These are phyloP conservation scores for Fratercula arctica DNA, from an alignment of 2,797 vertebrate species.

Conservation along the genomic window DNA sequence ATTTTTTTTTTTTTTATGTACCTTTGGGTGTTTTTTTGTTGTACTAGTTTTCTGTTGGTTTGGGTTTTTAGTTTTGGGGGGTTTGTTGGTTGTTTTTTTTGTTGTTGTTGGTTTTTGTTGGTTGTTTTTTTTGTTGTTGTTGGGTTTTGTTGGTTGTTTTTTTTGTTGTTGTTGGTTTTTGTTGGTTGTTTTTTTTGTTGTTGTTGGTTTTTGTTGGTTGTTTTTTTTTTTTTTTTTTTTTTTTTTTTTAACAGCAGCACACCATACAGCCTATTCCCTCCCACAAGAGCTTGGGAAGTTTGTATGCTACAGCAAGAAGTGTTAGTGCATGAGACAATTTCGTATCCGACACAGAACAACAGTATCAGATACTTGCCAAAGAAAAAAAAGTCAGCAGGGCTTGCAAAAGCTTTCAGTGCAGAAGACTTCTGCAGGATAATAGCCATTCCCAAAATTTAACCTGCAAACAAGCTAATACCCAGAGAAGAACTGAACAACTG, in stretches of 20 bases:
- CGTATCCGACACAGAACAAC: not conserved
- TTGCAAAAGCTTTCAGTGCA: not conserved
- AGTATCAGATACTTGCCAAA: not conserved
- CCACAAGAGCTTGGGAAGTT: accelerated
- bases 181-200: no score
- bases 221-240: no score
- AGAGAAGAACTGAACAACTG: not conserved
- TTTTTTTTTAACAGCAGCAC: not conserved
- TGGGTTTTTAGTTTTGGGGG: no score
- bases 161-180: not conserved
- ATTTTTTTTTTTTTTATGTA: accelerated
- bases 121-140: no score
- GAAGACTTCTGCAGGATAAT: not conserved
- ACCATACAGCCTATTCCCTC: not conserved
- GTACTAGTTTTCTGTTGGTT: not conserved
- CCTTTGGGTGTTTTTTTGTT: not conserved
- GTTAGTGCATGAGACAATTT: not conserved
- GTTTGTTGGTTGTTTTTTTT: not conserved
- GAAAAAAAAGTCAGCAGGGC: not conserved
- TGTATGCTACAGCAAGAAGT: not conserved
- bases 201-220: not conserved
- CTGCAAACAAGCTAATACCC: not conserved
- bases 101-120: not conserved
- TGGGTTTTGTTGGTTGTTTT: no score
- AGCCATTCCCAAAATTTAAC: not conserved